These are phyloP conservation scores for Nasonia giraulti DNA, from an alignment of 1,140 invertebrate species.

Conservation along the genomic window DNA sequence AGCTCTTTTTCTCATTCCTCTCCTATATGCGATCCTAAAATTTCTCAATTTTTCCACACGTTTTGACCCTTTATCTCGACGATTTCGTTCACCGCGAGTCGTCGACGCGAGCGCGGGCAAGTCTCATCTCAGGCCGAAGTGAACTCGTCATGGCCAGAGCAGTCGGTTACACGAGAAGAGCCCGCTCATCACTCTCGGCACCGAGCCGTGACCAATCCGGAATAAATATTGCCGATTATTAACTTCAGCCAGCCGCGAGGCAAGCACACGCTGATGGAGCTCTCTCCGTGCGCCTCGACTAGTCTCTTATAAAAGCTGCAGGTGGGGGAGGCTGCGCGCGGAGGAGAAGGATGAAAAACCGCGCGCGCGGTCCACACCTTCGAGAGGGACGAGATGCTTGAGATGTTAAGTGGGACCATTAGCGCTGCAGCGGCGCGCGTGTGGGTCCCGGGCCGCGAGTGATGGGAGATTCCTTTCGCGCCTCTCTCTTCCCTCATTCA, in stretches of 20 bases:
- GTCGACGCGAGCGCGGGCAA: neutral
- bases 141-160: conserved; percentile 62
- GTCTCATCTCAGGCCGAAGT: conserved; percentile 2
- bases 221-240: conserved; percentile 75
- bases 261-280: neutral
- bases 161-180: conserved; percentile 18
- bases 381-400: conserved; percentile 62
- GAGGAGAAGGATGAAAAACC: conserved; percentile 49
- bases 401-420: conserved; percentile 75
- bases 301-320: conserved; percentile 9
- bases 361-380: conserved; percentile 55
- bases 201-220: conserved; percentile 73
- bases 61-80: neutral
- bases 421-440: conserved; percentile 55
- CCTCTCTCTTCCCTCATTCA: neutral
- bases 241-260: conserved; percentile 57
- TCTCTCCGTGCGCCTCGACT: neutral
- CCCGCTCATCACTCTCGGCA: conserved; percentile 68
- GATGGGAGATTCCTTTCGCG: conserved; percentile 62
- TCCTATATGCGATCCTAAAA: neutral
- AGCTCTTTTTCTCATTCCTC: neutral
- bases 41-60: too few species aligned
- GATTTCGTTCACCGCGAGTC: too few species aligned
- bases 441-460: conserved; percentile 47
- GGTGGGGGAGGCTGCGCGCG: conserved; percentile 12